A percentile compares a stretch with the other conserved stretches of the same genome.
phyloP scores from a whole-genome alignment of 2,797 vertebrate species.

The Cynopterus sphinx region DNA sequence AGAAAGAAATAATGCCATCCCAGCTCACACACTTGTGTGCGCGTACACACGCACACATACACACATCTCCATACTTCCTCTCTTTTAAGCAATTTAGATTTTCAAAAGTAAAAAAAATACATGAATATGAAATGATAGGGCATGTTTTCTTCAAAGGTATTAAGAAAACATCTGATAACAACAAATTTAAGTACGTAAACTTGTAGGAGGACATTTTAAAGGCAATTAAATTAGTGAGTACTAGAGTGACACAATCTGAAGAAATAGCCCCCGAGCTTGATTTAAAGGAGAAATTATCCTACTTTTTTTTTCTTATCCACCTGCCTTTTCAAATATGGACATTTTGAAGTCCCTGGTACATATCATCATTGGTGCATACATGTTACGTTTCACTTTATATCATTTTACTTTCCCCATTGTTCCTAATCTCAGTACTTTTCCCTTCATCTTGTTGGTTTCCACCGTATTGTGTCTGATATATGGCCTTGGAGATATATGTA shows the following conservation, averaged over 20 bases:
- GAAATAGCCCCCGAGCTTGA: background rate
- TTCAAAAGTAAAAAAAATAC: slow-evolving; percentile 8
- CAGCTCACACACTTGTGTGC: background rate
- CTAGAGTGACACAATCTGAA: background rate
- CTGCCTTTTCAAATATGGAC: background rate
- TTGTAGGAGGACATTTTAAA: background rate
- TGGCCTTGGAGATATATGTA: background rate
- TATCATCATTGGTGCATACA: background rate
- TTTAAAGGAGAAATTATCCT: background rate
- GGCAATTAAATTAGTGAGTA: background rate
- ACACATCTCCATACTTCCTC: background rate
- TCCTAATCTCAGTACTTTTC: background rate
- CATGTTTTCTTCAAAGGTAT: slow-evolving; percentile 45
- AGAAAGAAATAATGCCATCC: slow-evolving; percentile 36
- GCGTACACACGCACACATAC: background rate
- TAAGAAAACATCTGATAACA: background rate
- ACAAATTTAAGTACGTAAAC: background rate
- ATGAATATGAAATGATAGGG: slow-evolving; percentile 6
- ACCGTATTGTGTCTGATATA: background rate
- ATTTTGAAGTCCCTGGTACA: background rate
- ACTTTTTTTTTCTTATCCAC: background rate
- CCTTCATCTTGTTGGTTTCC: background rate
- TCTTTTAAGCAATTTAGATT: background rate
- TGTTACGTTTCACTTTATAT: background rate
- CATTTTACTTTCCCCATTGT: background rate